A percentile compares a stretch with the other conserved stretches of the same genome.
Evolutionary conservation across 2,888 invertebrate species (phyloP).

Genomic region (Cremastinae sp.): DNA sequence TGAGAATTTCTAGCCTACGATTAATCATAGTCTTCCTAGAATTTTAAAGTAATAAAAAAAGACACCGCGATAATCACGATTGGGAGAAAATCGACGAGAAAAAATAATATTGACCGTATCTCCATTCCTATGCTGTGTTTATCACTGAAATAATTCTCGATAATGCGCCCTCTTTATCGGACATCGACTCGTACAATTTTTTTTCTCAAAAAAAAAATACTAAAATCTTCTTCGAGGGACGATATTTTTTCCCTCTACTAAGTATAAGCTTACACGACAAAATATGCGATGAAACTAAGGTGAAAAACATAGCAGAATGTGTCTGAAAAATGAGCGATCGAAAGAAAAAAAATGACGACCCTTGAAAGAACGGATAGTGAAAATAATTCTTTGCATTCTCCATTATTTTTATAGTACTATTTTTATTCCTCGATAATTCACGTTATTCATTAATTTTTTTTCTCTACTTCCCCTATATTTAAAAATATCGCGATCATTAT

Average conservation of each 20-base stretch:
- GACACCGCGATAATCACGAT: slow-evolving; percentile 48
- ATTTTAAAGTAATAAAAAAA: slow-evolving; percentile 65
- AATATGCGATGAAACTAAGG: slow-evolving; percentile 64
- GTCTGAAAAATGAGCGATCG: slow-evolving; percentile 45
- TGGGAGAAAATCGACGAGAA: slow-evolving; percentile 40
- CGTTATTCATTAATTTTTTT: slow-evolving; percentile 8
- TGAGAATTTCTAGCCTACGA: slow-evolving; percentile 77
- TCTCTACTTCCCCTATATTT: slow-evolving; percentile 63
- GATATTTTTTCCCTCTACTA: slow-evolving; percentile 60
- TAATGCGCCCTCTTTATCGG: slow-evolving; percentile 58
- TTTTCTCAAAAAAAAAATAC: slow-evolving; percentile 33
- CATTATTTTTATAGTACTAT: slow-evolving; percentile 69
- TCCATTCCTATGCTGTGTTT: slow-evolving; percentile 61
- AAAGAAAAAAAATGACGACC: slow-evolving; percentile 18
- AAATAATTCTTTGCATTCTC: slow-evolving; percentile 63
- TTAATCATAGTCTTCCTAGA: slow-evolving; percentile 81
- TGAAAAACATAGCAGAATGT: slow-evolving; percentile 39
- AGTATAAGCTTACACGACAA: too few relatives aligned
- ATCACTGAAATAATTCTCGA: slow-evolving; percentile 58
- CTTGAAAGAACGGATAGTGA: slow-evolving; percentile 41
- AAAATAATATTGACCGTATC: slow-evolving; percentile 51
- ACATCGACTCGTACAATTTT: slow-evolving; percentile 60
- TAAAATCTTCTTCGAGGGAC: slow-evolving; percentile 42
- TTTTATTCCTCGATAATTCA: slow-evolving; percentile 66
- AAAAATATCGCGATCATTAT: slow-evolving; percentile 68